Conservation (phyloP, 2,797 vertebrate genomes). For the Gambusia yucatana region DNA sequence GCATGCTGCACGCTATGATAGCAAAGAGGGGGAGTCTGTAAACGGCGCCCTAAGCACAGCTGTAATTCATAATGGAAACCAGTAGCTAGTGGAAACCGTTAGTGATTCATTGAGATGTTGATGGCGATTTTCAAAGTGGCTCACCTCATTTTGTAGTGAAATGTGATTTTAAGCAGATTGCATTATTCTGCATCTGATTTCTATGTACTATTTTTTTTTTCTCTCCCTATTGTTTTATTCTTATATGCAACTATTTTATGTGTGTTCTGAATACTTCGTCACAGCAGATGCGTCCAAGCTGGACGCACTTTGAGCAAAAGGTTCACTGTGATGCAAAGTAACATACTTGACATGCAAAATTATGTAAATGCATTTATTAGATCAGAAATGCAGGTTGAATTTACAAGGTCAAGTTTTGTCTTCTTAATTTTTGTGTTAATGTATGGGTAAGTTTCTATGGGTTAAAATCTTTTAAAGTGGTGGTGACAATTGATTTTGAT, state of each 20-base stretch:
- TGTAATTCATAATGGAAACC: constrained; percentile 26
- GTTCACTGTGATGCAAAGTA: neutral
- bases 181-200: constrained; percentile 35
- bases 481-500: constrained; percentile 13
- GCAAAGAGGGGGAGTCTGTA: constrained; percentile 27
- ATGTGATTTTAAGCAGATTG: constrained; percentile 7
- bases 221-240: constrained; percentile 50
- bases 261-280: constrained; percentile 49
- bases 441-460: neutral
- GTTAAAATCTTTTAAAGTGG: constrained; percentile 2
- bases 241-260: constrained; percentile 74
- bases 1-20: constrained; percentile 17
- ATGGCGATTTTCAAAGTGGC: constrained; percentile 1
- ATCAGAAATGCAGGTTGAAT: constrained; percentile 37
- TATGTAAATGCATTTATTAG: constrained; percentile 17
- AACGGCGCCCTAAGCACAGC: constrained; percentile 20
- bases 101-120: neutral
- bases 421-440: neutral
- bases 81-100: constrained; percentile 35
- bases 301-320: neutral
- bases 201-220: constrained; percentile 20
- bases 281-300: constrained; percentile 21
- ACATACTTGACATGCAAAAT: constrained; percentile 22
- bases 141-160: neutral
- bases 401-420: neutral